Base-by-base conservation (phyloP, 2,888 invertebrate species). In the Pyrrhosoma nymphula region DNA sequence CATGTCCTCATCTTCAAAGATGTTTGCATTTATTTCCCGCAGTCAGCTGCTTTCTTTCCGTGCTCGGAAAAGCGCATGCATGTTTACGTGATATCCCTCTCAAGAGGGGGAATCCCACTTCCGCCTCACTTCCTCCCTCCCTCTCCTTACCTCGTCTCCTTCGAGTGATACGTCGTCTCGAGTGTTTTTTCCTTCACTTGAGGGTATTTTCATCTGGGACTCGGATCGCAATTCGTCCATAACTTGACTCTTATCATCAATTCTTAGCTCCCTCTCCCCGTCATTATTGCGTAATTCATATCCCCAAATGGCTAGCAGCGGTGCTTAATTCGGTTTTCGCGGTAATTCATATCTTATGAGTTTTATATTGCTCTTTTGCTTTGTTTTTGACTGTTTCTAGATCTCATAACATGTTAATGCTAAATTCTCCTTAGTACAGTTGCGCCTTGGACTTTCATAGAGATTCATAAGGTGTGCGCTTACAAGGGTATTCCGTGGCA, bases 21-120 rank as follows among this genome's bases (percentile, higher is more conserved):
- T 82, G 16, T 82, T 82, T 35, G 35, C 82, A 35, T 35, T 35
- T 82, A 35, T n/a, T 69, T n/a, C 12, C 69, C 69, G 69, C 69
- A 69, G 69, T 69, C 69, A 69, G 69, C 69, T 82, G 35, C n/a
- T 82, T 82, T 82, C 82, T 82, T 35, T 82, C 35, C 82, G 30
- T 14, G 0, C 14, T 82, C 35, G 82, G 35, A 14, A 35, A 35
- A 82, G 18, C 16, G 14, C 26, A 82, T 82, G 82, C 82, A 35
- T 82, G 30, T 35, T 82, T 35, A 35, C 82, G 16, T 82, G 26
- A 69, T 69, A 26, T 69, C 69, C 69, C n/a, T n/a, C 26, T 26
- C 69, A 8, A 4, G 26, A 26, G n/a, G 69, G 6, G n/a, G 26
- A 4, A n/a, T n/a, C n/a, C n/a, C n/a, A n/a, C n/a, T 26, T 26